A percentile compares a stretch with the other conserved stretches of the same genome.
Evolutionary conservation across 1,140 invertebrate species (phyloP).

Genomic region (Dreissena polymorpha): DNA sequence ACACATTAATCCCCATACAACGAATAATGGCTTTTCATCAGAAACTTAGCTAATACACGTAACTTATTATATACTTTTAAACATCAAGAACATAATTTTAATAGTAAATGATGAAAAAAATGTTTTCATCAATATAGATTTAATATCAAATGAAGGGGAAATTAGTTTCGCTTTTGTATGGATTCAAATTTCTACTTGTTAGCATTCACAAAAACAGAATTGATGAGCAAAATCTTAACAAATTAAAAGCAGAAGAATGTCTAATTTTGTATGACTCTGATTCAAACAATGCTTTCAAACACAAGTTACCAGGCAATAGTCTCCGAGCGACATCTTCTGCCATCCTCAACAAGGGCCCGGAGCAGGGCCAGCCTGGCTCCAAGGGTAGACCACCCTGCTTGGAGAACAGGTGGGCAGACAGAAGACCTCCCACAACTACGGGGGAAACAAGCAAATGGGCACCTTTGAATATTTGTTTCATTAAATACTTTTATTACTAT

Average conservation of each 20-base stretch:
- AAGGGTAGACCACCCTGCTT: slow-evolving; percentile 85
- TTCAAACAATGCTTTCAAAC: no score
- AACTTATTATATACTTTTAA: not conserved
- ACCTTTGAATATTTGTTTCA: not conserved
- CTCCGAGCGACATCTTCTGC: slow-evolving; percentile 96
- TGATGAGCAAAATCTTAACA: no score
- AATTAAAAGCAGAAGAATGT: no score
- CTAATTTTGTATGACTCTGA: no score
- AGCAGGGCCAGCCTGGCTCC: slow-evolving; percentile 98
- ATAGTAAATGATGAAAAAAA: no score
- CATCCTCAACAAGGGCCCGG: slow-evolving; percentile 93
- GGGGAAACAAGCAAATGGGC: slow-evolving; percentile 47
- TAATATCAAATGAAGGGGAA: no score
- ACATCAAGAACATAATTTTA: no score
- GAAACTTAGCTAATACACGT: not conserved
- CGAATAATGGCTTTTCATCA: not conserved
- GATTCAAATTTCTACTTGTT: no score
- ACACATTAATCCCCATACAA: not conserved
- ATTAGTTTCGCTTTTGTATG: no score
- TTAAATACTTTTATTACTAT: no score
- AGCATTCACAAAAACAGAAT: no score
- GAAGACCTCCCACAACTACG: slow-evolving; percentile 94
- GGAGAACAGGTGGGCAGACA: slow-evolving; percentile 97
- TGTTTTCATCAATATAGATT: no score
- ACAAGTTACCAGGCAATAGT: slow-evolving; percentile 85